Evolutionary conservation across 2,797 vertebrate genomes (phyloP), one percentile per base, ranked within the genome.

Genomic region (Sebastes itinus): DNA sequence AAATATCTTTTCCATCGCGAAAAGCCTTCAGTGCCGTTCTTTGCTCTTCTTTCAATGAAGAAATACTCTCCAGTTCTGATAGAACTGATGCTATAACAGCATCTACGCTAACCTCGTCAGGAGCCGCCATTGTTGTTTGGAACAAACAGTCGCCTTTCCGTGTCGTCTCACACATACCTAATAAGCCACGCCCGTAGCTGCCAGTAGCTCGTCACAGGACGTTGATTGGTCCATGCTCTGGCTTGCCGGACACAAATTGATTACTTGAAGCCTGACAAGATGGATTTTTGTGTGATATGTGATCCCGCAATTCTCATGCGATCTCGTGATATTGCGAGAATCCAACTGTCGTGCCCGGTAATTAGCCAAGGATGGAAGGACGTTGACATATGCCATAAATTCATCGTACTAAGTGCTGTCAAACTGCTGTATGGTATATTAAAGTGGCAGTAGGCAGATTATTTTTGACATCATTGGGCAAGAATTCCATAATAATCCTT

Each of bases 281-380:
- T 54, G 52, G n/a, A n/a, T n/a, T 54, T 54, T 54, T 22, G n/a
- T 54, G 1, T 54, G n/a, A 54, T 54, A 54, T 22, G n/a, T 54
- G 52, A 54, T n/a, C 10, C 49, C 18, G 18, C 46, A 18, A 49
- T 49, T 20, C 7, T 49, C 3, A 49, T 49, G 46, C 3, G 18
- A 49, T 49, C 46, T 49, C 7, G 18, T 49, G 46, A 49, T 4
- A 54, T 10, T 0, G 20, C 0, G 2, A 54, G 49, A 54, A 54
- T 54, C 49, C n/a, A n/a, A 22, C 49, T n/a, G 9, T 0, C 0
- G 8, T 10, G 20, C 49, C 20, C 8, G 49, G 8, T 22, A 5
- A 11, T 4, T 54, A 11, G 10, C 52, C 52, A 54, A 49, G 46
- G 18, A 20, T 49, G 46, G 18, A 49, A 49, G 46, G 46, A 49